Evolutionary conservation across 2,888 invertebrate genomes (phyloP).

Genomic region (Lissocephala sabroskyi): DNA sequence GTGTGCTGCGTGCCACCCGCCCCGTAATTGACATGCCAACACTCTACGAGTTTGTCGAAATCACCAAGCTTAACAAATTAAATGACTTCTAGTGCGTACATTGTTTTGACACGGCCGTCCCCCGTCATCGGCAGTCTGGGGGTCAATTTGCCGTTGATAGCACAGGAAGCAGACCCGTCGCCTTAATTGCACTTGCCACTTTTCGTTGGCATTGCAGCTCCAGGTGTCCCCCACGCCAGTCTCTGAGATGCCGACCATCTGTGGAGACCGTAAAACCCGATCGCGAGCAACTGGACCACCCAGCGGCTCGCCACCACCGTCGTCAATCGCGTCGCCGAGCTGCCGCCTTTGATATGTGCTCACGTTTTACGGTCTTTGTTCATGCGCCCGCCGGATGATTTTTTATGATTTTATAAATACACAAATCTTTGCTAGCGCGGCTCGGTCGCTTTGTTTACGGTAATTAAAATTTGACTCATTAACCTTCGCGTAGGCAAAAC

Average conservation of each 20-base stretch:
- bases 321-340: slow-evolving; percentile 9
- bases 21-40: slow-evolving; percentile 4
- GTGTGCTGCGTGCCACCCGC: neutral
- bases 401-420: slow-evolving; percentile 62
- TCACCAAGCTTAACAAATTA: slow-evolving; percentile 72
- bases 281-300: slow-evolving; percentile 28
- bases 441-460: slow-evolving; percentile 48
- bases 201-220: too few relatives aligned
- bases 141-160: too few relatives aligned
- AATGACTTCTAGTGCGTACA: slow-evolving; percentile 70
- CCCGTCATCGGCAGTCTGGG: too few relatives aligned
- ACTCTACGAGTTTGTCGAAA: slow-evolving; percentile 45
- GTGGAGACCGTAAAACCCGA: neutral
- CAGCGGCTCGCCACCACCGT: slow-evolving; percentile 11
- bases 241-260: neutral
- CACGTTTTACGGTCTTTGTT: slow-evolving; percentile 5
- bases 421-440: slow-evolving; percentile 16
- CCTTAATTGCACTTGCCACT: too few relatives aligned
- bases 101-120: slow-evolving; percentile 64
- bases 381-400: slow-evolving; percentile 17
- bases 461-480: slow-evolving; percentile 51
- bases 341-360: slow-evolving; percentile 54
- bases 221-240: too few relatives aligned
- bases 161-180: too few relatives aligned
- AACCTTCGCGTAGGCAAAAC: too few relatives aligned